Evolutionary conservation across 2,888 invertebrate species (phyloP).

Genomic region (Oegoconia quadripuncta): DNA sequence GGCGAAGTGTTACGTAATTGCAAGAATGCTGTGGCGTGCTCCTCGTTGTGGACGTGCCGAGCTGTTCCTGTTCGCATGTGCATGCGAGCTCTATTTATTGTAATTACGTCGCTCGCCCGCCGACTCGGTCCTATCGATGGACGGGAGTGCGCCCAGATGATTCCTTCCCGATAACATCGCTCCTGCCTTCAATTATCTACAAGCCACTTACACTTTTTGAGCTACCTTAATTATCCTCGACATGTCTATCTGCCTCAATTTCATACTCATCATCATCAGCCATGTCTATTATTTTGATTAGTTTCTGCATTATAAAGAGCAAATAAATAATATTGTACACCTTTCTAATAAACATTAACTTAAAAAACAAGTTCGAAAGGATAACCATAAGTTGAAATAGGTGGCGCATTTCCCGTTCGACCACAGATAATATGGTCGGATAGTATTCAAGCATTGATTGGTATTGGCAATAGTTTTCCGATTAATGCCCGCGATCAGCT

Average conservation of each 20-base stretch:
- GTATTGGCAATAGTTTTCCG: conserved; percentile 59
- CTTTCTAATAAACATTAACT: no score
- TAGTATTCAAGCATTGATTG: conserved; percentile 48
- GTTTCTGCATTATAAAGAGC: no score
- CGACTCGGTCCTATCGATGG: conserved; percentile 47
- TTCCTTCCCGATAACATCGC: conserved; percentile 39
- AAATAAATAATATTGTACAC: no score
- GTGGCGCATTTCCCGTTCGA: conserved; percentile 8
- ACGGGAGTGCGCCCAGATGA: conserved; percentile 39
- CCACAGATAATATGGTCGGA: conserved; percentile 11
- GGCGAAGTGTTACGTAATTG: conserved; percentile 54
- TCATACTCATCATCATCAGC: conserved; percentile 5
- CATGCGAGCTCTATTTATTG: conserved; percentile 67
- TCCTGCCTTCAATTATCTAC: conserved; percentile 43
- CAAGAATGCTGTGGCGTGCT: conserved; percentile 50
- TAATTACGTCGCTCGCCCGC: conserved; percentile 60
- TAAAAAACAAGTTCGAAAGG: not conserved
- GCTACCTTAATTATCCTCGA: conserved; percentile 11
- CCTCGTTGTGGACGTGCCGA: conserved; percentile 36
- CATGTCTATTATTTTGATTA: not conserved
- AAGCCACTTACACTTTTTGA: conserved; percentile 39
- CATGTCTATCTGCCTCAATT: conserved; percentile 8
- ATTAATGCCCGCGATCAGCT: conserved; percentile 59
- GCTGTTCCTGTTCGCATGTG: conserved; percentile 57
- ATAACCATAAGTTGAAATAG: not conserved